Evolutionary conservation across 2,797 vertebrate genomes (phyloP).

Genomic region (Valencia hispanica): DNA sequence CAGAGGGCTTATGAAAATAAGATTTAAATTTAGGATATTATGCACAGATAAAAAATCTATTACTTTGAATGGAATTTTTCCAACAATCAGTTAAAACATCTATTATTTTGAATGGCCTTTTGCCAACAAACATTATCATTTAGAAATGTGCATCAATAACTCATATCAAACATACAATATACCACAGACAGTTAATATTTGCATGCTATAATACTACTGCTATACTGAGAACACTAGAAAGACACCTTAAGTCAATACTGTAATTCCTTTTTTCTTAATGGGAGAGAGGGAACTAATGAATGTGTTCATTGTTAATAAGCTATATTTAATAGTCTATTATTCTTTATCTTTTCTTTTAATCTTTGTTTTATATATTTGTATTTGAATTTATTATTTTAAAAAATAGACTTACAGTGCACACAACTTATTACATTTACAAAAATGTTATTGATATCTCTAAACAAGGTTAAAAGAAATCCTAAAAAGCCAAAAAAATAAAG

Average conservation of each 20-base stretch:
- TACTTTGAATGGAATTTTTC: background rate
- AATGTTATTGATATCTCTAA: background rate
- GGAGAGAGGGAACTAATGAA: background rate
- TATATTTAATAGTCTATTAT: background rate
- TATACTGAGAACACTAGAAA: background rate
- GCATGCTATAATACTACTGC: background rate
- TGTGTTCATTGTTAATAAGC: background rate
- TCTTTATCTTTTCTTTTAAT: background rate
- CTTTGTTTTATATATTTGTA: background rate
- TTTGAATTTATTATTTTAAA: too few relatives aligned
- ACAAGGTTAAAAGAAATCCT: too few relatives aligned
- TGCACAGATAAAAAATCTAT: background rate
- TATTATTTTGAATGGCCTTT: background rate
- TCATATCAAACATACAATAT: background rate
- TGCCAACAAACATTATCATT: background rate
- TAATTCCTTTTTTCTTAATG: background rate
- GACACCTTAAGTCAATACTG: background rate
- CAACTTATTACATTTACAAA: background rate
- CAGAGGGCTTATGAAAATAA: background rate
- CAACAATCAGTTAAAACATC: background rate
- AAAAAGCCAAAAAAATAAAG: too few relatives aligned
- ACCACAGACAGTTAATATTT: background rate
- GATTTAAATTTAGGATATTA: background rate
- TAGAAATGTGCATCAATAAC: background rate
- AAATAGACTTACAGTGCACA: background rate